Percentiles rank a stretch among this genome's conserved stretches.
These are phyloP conservation scores for Ophioninae sp. DNA, from an alignment of 2,888 invertebrate genomes.

Conservation along the genomic window DNA sequence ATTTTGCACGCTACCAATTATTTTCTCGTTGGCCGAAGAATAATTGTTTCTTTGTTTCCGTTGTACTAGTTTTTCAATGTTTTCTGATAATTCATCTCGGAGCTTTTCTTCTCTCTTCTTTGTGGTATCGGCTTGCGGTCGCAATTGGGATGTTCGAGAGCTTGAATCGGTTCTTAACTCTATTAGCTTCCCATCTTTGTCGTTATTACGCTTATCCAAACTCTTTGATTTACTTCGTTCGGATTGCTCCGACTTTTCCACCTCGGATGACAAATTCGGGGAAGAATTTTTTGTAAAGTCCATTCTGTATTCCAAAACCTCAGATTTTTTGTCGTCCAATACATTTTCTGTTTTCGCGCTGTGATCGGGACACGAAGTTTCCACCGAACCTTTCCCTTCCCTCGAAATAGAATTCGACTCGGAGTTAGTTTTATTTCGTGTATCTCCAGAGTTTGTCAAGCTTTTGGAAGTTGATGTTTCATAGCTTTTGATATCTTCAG, in stretches of 20 bases:
- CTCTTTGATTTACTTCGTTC: background rate
- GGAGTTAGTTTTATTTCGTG: background rate
- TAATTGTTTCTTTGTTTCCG: background rate
- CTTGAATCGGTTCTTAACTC: slow-evolving; percentile 14
- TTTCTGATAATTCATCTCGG: background rate
- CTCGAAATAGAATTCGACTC: background rate
- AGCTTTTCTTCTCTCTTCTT: background rate
- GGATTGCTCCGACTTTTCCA: slow-evolving; percentile 1
- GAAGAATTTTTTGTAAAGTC: background rate
- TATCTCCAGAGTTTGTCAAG: background rate
- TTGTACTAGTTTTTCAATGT: background rate
- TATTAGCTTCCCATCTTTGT: background rate
- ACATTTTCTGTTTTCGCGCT: background rate
- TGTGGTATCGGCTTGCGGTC: background rate
- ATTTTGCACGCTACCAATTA: background rate
- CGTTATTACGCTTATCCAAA: background rate
- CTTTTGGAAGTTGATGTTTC: background rate
- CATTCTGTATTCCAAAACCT: background rate
- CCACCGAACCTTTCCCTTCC: background rate
- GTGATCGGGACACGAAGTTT: background rate
- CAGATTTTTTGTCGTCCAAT: background rate
- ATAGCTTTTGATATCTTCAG: background rate
- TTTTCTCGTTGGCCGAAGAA: background rate
- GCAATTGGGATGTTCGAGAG: background rate
- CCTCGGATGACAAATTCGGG: background rate